These are phyloP conservation scores for Dichetophora obliterata DNA, from an alignment of 2,888 invertebrate species.

Conservation along the genomic window DNA sequence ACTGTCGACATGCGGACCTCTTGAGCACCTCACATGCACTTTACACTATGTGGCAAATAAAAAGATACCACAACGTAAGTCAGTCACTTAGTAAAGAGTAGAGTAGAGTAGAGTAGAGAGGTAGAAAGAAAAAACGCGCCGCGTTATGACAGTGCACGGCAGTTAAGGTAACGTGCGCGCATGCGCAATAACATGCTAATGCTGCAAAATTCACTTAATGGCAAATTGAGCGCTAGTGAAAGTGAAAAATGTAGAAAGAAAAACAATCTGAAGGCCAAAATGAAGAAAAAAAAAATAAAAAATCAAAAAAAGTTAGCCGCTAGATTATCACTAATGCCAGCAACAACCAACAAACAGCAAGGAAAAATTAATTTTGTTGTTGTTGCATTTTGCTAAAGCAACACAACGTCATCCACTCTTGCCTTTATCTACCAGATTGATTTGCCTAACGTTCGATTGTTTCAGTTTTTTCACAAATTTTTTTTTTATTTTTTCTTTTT, in stretches of 20 bases:
- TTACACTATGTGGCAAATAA: no score
- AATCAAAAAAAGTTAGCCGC: background rate
- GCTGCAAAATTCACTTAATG: slow-evolving; percentile 51
- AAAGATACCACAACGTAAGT: background rate
- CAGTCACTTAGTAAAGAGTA: background rate
- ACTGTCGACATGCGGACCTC: no score
- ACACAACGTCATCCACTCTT: background rate
- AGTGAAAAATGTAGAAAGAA: slow-evolving; percentile 53
- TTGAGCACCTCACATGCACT: no score
- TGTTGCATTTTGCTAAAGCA: background rate
- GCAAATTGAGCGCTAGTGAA: slow-evolving; percentile 63
- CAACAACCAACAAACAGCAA: background rate
- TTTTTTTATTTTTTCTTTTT: background rate
- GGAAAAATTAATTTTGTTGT: background rate
- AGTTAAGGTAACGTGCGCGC: no score
- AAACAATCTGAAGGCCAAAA: background rate
- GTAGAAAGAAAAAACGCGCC: background rate
- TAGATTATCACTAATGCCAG: background rate
- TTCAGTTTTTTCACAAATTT: background rate
- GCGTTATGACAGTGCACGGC: background rate
- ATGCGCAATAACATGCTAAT: slow-evolving; percentile 40
- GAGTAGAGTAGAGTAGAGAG: background rate
- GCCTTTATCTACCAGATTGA: background rate
- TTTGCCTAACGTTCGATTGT: slow-evolving; percentile 7
- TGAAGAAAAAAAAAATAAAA: no score